Conservation (phyloP, 1,140 invertebrate species). For the Drosophila biarmipes region DNA sequence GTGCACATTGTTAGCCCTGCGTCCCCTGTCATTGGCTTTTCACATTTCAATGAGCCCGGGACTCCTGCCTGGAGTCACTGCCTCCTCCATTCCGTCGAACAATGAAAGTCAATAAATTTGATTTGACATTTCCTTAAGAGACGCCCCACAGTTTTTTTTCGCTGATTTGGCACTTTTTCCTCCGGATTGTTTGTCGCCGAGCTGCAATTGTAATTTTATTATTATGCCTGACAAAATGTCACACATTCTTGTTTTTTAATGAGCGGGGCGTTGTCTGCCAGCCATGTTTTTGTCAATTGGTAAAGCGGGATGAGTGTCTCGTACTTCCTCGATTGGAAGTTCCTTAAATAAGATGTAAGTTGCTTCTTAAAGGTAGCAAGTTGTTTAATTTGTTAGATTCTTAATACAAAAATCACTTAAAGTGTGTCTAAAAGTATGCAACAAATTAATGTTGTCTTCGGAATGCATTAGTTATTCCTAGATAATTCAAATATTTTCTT, state of each 20-base stretch:
- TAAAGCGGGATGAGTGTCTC: background rate
- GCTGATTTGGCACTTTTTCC: slow-evolving; percentile 72
- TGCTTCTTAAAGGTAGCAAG: background rate
- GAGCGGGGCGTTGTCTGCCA: slow-evolving; percentile 49
- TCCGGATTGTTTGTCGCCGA: slow-evolving; percentile 45
- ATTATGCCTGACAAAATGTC: slow-evolving; percentile 69
- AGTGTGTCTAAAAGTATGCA: no score
- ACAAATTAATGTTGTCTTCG: no score
- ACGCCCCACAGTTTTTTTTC: slow-evolving; percentile 36
- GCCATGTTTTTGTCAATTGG: slow-evolving; percentile 53
- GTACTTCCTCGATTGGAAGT: background rate
- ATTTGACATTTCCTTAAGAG: slow-evolving; percentile 72
- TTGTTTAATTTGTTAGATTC: no score
- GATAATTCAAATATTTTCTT: background rate
- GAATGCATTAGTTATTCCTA: background rate
- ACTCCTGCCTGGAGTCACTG: slow-evolving; percentile 44
- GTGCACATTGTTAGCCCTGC: slow-evolving; percentile 54
- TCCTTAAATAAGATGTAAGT: background rate
- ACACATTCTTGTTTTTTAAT: slow-evolving; percentile 75
- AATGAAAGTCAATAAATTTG: slow-evolving; percentile 83
- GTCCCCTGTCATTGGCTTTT: slow-evolving; percentile 74
- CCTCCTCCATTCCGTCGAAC: slow-evolving; percentile 47
- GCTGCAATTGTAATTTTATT: slow-evolving; percentile 77
- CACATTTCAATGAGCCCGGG: slow-evolving; percentile 75
- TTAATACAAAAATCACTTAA: no score